A percentile compares a stretch with the other conserved stretches of the same genome.
Evolutionary conservation across 2,888 invertebrate genomes (phyloP).

Genomic region (Hirtodrosophila confusa): DNA sequence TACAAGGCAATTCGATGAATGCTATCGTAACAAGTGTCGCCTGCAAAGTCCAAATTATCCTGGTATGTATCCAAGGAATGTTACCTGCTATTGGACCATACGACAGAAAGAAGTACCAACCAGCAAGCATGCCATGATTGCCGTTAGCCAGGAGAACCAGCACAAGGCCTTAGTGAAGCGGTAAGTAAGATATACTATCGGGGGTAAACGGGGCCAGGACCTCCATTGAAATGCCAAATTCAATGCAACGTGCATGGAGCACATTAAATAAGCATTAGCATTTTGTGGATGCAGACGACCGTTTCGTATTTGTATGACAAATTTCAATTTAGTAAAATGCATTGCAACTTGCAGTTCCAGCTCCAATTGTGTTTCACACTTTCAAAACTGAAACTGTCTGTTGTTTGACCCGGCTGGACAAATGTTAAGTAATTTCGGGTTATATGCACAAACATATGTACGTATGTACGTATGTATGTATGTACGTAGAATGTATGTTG

Average conservation of each 20-base stretch:
- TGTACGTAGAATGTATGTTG: constrained; percentile 49
- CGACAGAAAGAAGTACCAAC: constrained; percentile 93
- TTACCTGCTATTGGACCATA: constrained; percentile 95
- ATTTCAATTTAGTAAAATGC: constrained; percentile 77
- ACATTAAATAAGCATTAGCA: constrained; percentile 78
- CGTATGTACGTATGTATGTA: background rate
- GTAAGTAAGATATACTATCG: constrained; percentile 61
- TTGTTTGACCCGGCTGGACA: constrained; percentile 1
- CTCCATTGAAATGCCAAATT: constrained; percentile 42
- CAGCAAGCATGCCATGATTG: constrained; percentile 96
- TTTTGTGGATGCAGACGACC: constrained; percentile 40
- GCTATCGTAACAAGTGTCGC: constrained; percentile 92
- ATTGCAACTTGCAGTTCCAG: constrained; percentile 35
- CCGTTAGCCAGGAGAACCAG: constrained; percentile 91
- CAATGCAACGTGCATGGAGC: constrained; percentile 49
- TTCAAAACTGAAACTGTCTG: constrained; percentile 13
- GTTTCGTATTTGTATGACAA: constrained; percentile 69
- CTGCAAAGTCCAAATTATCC: constrained; percentile 96
- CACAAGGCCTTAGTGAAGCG: constrained; percentile 84
- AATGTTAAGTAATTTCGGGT: constrained; percentile 9
- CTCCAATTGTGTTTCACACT: constrained; percentile 33
- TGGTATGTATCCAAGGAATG: constrained; percentile 91
- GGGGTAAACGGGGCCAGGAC: background rate
- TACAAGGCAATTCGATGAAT: constrained; percentile 93
- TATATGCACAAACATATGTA: background rate